Base-by-base conservation (phyloP, 2,888 invertebrate species). In the Theretra japonica region DNA sequence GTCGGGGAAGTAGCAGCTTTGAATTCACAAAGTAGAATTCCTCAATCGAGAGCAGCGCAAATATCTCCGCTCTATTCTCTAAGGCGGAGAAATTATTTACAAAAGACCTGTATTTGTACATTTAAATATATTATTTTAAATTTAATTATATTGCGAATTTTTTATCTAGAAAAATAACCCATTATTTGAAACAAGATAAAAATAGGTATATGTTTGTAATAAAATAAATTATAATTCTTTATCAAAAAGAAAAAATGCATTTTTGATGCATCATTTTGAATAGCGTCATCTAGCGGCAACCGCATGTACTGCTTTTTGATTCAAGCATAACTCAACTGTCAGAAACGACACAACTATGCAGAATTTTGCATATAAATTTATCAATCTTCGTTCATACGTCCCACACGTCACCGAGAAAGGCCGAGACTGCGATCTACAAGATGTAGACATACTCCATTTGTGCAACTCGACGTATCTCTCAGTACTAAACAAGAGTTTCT, bases 381-480 rank as follows among this genome's bases (percentile, higher is more conserved):
- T 62, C 62, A 41, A 62, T 62, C 21, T 62, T 21, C 21, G 41
- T 41, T 41, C 19, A n/a, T 33, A 5, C 62, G 11, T n/a, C 21
- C 8, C 15, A 33, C 62, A 33, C 41, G 62, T 33, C 41, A 8
- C 4, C 7, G 21, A n/a, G 62, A 62, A n/a, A 33, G 21, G 33
- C 62, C 62, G 41, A 21, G 33, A 62, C 33, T 62, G 33, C 21
- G 41, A 62, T 21, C 21, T 62, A 41, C 62, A 41, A 41, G 62
- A 62, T 62, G 62, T 41, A 62, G 62, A 41, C 62, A 59, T 59
- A 21, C 33, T 62, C 41, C 33, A 62, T 62, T 62, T 62, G 41
- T 62, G 62, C 11, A 62, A 21, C n/a, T 41, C 41, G 21, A 62
- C 2, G n/a, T 53, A 53, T 62, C n/a, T 62, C 8, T 62, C 15